Evolutionary conservation across 1,140 invertebrate species (phyloP).

Genomic region (Geopemphigus sp.): DNA sequence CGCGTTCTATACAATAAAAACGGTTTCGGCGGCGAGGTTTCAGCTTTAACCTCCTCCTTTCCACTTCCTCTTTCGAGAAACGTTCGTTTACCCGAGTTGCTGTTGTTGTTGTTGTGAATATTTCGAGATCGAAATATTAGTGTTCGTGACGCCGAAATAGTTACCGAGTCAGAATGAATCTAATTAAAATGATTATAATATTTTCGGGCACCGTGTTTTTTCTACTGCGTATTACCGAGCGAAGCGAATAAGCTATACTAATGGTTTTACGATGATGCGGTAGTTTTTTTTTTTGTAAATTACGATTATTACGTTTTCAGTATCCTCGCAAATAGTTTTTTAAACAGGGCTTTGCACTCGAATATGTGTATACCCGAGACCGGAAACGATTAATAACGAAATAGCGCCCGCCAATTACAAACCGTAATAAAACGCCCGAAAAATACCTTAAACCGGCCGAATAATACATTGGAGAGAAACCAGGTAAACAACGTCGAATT

Average conservation of each 20-base stretch:
- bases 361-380: background rate
- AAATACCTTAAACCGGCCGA: background rate
- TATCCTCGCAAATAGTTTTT: background rate
- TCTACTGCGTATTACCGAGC: background rate
- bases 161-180: constrained; percentile 4
- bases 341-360: background rate
- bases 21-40: too few relatives aligned
- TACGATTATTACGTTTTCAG: background rate
- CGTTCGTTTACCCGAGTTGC: constrained; percentile 11
- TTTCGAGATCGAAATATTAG: background rate
- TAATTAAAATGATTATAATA: constrained; percentile 19
- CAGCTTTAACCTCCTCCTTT: too few relatives aligned
- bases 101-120: background rate
- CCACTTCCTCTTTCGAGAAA: background rate
- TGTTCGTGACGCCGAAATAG: constrained; percentile 3
- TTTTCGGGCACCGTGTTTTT: background rate
- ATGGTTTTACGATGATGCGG: background rate
- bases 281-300: background rate
- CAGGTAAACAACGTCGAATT: background rate
- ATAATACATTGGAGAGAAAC: background rate
- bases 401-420: background rate
- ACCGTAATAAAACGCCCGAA: background rate
- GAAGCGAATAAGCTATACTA: background rate
- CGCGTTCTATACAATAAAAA: too few relatives aligned
- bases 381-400: background rate